Evolutionary conservation across 1,140 invertebrate genomes (phyloP).

Genomic region (Ostrea denselamellosa): DNA sequence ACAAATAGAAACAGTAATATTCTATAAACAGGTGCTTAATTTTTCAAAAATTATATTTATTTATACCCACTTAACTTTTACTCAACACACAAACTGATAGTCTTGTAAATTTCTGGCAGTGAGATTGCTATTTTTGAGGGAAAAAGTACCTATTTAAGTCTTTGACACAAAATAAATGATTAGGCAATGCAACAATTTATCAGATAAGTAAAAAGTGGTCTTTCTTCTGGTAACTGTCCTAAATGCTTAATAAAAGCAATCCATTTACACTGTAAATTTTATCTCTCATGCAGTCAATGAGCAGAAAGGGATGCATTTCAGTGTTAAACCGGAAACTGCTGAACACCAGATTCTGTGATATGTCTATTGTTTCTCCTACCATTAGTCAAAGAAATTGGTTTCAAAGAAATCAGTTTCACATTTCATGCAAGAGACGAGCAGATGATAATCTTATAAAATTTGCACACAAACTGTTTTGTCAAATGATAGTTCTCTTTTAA

Average conservation of each 20-base stretch:
- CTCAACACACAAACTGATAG: neutral
- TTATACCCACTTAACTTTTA: conserved; percentile 36
- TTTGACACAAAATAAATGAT: neutral
- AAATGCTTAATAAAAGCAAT: neutral
- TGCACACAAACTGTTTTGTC: conserved; percentile 21
- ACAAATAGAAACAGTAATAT: conserved; percentile 36
- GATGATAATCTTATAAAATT: neutral
- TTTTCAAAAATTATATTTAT: conserved; percentile 41
- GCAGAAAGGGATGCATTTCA: conserved; percentile 11
- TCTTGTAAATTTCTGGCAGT: neutral
- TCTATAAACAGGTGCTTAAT: conserved; percentile 8
- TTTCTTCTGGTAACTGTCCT: neutral
- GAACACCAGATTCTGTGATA: neutral
- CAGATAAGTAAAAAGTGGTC: neutral
- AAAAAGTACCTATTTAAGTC: neutral
- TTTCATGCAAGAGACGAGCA: neutral
- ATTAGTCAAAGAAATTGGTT: neutral
- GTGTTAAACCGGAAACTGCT: conserved; percentile 8
- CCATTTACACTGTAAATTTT: neutral
- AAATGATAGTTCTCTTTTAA: neutral
- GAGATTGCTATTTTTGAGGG: neutral
- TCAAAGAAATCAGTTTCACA: conserved; percentile 25
- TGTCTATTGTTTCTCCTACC: neutral
- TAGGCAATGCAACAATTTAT: conserved; percentile 7
- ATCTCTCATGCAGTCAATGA: neutral